A percentile compares a stretch with the other conserved stretches of the same genome.
Conservation (phyloP, 2,113 vertebrate genomes). For the Myodes glareolus region DNA sequence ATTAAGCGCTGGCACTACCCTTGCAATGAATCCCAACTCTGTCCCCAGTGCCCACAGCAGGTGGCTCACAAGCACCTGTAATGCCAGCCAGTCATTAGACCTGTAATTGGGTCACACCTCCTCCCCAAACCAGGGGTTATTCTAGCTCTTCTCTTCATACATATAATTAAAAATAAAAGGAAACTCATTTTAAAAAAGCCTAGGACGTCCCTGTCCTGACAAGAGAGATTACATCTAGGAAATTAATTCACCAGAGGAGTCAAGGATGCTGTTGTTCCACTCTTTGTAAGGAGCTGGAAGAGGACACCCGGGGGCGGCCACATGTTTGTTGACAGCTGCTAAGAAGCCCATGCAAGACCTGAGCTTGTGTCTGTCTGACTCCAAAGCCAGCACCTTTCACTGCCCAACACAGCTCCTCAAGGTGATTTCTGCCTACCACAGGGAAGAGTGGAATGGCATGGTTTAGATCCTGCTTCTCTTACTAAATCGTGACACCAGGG, state of each 20-base stretch:
- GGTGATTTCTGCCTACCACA: fast-evolving
- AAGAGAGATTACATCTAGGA: background rate
- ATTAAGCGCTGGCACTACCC: background rate
- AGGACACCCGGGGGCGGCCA: background rate
- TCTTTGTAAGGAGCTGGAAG: background rate
- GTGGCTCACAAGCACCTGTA: background rate
- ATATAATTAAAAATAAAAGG: background rate
- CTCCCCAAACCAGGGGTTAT: background rate
- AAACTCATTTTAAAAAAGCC: background rate
- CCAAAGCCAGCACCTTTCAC: background rate
- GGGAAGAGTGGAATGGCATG: fast-evolving
- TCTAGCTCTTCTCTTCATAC: background rate
- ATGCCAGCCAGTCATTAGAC: background rate
- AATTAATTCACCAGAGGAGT: background rate
- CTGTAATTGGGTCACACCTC: background rate
- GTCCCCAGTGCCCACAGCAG: background rate
- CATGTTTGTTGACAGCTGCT: background rate
- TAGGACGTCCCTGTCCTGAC: too few relatives aligned
- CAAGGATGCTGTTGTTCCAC: fast-evolving
- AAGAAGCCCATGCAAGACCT: background rate
- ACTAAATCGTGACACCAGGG: background rate
- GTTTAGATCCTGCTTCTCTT: background rate
- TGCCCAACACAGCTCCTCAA: fast-evolving
- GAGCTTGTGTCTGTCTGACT: background rate
- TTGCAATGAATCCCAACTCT: too few relatives aligned